A percentile compares a stretch with the other conserved stretches of the same genome.
These are phyloP conservation scores for Xenops minutus DNA, from an alignment of 2,797 vertebrate species.

Conservation along the genomic window DNA sequence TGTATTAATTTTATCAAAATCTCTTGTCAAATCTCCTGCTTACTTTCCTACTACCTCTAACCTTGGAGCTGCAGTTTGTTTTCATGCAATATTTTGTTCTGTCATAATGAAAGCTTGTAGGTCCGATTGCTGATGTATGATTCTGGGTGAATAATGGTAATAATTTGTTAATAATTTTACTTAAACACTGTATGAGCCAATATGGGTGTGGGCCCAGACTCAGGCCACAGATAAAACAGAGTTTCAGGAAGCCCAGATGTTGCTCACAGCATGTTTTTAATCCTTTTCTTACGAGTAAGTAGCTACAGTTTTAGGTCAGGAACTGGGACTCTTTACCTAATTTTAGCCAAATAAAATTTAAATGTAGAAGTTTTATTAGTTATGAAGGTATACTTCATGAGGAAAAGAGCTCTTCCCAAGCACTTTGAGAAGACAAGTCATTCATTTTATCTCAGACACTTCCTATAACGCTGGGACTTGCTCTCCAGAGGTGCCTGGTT, in stretches of 20 bases:
- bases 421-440: not conserved
- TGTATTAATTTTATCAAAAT: not conserved
- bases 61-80: not conserved
- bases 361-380: not conserved
- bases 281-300: not conserved
- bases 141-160: not conserved
- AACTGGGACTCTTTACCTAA: not conserved
- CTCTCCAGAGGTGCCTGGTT: not conserved
- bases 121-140: not conserved
- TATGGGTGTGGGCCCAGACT: not conserved
- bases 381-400: not conserved
- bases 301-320: not conserved
- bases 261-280: not conserved
- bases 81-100: not conserved
- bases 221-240: not conserved
- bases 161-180: not conserved
- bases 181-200: not conserved
- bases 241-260: not conserved
- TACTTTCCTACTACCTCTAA: not conserved
- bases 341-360: not conserved
- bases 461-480: not conserved
- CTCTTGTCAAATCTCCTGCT: not conserved
- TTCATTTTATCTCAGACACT: not conserved
- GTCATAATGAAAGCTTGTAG: not conserved
- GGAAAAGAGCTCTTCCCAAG: not conserved